Conservation (phyloP, 2,888 invertebrate genomes). For the Hymenopus coronatus region DNA sequence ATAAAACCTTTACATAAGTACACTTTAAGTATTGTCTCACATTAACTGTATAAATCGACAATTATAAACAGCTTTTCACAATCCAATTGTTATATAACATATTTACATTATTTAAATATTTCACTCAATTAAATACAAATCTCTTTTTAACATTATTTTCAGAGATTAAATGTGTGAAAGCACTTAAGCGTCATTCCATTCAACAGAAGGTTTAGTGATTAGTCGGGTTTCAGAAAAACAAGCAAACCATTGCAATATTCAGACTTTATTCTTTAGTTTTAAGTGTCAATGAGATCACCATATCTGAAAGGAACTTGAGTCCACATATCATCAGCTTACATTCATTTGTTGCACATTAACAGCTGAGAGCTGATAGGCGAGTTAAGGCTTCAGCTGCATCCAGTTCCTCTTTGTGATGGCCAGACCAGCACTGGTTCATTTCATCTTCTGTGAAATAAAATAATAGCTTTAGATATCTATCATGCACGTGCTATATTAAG, state of each 20-base stretch:
- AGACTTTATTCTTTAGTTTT: background rate
- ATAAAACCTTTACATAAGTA: background rate
- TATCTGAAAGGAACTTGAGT: background rate
- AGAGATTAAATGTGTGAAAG: background rate
- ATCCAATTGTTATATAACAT: background rate
- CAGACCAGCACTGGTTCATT: constrained; percentile 33
- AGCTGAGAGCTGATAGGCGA: constrained; percentile 53
- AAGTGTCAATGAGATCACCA: background rate
- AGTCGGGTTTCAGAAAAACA: background rate
- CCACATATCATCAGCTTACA: background rate
- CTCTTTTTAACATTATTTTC: background rate
- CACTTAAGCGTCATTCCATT: background rate
- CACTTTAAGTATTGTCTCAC: background rate
- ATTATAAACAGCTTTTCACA: background rate
- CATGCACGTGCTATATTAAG: background rate
- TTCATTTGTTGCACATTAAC: background rate
- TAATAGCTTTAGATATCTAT: constrained; percentile 21
- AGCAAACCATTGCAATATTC: background rate
- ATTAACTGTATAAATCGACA: background rate
- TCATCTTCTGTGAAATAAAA: constrained; percentile 29
- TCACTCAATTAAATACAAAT: background rate
- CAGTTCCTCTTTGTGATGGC: constrained; percentile 64
- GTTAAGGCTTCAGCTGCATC: constrained; percentile 75
- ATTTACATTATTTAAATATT: background rate
- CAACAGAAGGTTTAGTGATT: background rate